Evolutionary conservation across 1,140 invertebrate species (phyloP).

Genomic region (Atta texana): DNA sequence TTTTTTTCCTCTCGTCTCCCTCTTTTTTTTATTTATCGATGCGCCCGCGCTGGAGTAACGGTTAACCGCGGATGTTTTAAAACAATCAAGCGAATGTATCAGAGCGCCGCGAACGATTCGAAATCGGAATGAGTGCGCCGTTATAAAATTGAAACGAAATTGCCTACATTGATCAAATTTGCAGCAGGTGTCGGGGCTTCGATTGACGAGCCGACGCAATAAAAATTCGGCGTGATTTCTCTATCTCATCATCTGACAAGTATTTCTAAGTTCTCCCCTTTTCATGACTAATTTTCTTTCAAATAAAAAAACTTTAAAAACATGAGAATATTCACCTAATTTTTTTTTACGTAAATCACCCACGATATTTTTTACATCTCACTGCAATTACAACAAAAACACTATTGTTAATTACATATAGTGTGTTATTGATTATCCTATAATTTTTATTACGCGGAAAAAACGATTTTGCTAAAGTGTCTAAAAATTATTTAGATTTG

Average conservation of each 20-base stretch:
- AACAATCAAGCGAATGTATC: slow-evolving; percentile 64
- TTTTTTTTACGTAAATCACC: no score
- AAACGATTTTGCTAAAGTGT: no score
- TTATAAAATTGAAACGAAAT: slow-evolving; percentile 61
- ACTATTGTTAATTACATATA: no score
- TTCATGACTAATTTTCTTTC: not conserved
- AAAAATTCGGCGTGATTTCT: slow-evolving; percentile 36
- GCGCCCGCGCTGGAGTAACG: slow-evolving; percentile 32
- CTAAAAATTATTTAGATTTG: no score
- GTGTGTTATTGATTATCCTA: no score
- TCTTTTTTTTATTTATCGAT: slow-evolving; percentile 56
- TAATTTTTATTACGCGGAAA: no score
- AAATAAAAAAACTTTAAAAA: no score
- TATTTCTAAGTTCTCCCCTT: not conserved
- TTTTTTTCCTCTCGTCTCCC: slow-evolving; percentile 4
- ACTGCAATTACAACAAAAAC: no score
- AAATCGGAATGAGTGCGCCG: slow-evolving; percentile 54
- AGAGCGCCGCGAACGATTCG: slow-evolving; percentile 54
- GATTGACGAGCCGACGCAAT: slow-evolving; percentile 43
- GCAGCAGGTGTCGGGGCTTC: slow-evolving; percentile 44
- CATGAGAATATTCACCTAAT: no score
- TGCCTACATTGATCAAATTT: slow-evolving; percentile 58
- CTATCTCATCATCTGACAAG: not conserved
- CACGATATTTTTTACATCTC: no score
- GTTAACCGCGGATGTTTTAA: slow-evolving; percentile 63